Conservation (phyloP, 2,113 vertebrate species). For the Mugil cephalus region DNA sequence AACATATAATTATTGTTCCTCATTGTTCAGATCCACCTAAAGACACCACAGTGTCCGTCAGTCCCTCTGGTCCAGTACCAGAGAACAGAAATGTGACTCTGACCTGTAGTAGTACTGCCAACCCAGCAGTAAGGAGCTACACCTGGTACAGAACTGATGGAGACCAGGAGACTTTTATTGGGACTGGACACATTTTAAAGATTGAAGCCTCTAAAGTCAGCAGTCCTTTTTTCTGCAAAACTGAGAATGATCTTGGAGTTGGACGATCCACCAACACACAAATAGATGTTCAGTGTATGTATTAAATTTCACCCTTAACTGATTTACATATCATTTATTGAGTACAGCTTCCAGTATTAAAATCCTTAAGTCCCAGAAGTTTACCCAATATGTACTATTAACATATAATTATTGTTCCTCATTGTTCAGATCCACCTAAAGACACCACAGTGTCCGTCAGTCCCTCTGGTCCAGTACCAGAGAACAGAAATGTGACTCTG, state of each 20-base stretch:
- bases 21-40: slow-evolving; percentile 1
- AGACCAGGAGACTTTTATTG: neutral
- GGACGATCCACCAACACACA: neutral
- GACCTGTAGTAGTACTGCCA: slow-evolving; percentile 22
- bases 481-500: neutral
- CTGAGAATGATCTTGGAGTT: slow-evolving; percentile 8
- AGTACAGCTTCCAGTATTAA: too few relatives aligned
- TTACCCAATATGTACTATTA: too few relatives aligned
- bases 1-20: too few relatives aligned
- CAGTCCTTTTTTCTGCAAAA: neutral
- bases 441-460: neutral
- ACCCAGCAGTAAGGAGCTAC: slow-evolving; percentile 21
- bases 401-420: too few relatives aligned
- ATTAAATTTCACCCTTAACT: neutral
- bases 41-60: neutral
- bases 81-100: neutral
- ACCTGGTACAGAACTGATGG: slow-evolving; percentile 46
- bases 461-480: slow-evolving; percentile 37
- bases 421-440: slow-evolving; percentile 35
- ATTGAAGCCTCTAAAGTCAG: neutral
- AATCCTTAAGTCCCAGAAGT: too few relatives aligned
- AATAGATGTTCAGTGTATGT: slow-evolving; percentile 15
- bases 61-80: slow-evolving; percentile 20
- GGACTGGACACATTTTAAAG: neutral
- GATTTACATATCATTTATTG: too few relatives aligned